Evolutionary conservation across 2,888 invertebrate genomes (phyloP), one percentile per base, ranked within the genome.

Genomic region (Scaptomyza cyrtandrae): DNA sequence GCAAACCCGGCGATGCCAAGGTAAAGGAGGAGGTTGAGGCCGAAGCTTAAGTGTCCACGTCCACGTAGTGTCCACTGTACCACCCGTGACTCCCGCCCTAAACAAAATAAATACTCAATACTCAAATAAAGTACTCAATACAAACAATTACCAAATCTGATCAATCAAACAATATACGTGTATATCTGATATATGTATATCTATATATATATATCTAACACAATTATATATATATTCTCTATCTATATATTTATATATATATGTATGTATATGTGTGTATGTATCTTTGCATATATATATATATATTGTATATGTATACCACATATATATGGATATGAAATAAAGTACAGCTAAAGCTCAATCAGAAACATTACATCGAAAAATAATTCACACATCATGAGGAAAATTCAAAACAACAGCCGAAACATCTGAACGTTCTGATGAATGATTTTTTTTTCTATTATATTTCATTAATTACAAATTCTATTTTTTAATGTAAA

Each of bases 1-100:
- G 94, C 93, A 97, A 97, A 92, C 95, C 95, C 92, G 96, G 96
- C 91, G 97, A 97, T 90, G 95, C 95, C 93, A 96, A 97, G 95
- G 95, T 95, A 94, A 96, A 96, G 94, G 96, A 96, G 94, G 97
- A 95, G 93, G 95, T 95, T 93, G 94, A 94, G 92, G 95, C 95
- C 93, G 96, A 97, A 94, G 96, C 96, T 95, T 96, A 95, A 96
- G 93, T 88, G 90, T 89, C 83, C 89, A 72, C 86, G 81, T 80
- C 80, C 80, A 86, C 75, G 54, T 81, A 96, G 93, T 88, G 90
- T 88, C 86, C 90, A 76, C 80, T 83, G 89, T 58, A 88, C 63
- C 63, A 89, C 87, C 88, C 88, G 85, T 89, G 90, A 90, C 89
- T 90, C 91, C 90, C 90, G 91, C 91, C 90, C 89, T 90, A 90